phyloP scores from a whole-genome alignment of 1,140 invertebrate genomes.

The Lepeophtheirus salmonis region DNA sequence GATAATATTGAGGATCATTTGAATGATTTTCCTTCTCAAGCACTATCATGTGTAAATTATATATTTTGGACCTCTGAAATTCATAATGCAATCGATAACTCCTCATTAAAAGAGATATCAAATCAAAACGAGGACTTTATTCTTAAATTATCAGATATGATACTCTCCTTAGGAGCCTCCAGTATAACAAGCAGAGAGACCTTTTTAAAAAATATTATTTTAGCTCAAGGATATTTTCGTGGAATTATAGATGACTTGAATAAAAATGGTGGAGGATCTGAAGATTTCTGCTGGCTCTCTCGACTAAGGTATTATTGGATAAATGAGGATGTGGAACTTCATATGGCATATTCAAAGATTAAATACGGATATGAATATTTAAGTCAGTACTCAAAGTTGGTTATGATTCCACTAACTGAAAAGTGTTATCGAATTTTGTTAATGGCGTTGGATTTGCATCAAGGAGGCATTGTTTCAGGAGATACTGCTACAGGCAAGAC shows the following conservation, averaged over 20 bases:
- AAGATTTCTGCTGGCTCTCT: conserved; percentile 80
- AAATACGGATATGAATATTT: conserved; percentile 86
- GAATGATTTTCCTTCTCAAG: conserved; percentile 6
- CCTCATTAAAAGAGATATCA: conserved; percentile 20
- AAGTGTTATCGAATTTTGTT: conserved; percentile 76
- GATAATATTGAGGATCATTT: neutral
- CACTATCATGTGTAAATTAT: neutral
- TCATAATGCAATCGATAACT: conserved; percentile 1
- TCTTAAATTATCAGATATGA: neutral
- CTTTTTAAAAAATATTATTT: conserved; percentile 48
- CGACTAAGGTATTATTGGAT: conserved; percentile 86
- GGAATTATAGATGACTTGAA: conserved; percentile 59
- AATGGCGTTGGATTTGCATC: conserved; percentile 59
- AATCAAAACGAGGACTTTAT: conserved; percentile 6
- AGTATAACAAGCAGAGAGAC: neutral
- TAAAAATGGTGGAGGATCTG: conserved; percentile 38
- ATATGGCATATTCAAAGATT: conserved; percentile 80
- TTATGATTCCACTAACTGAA: conserved; percentile 73
- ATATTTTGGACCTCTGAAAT: conserved; percentile 6
- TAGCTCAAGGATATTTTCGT: conserved; percentile 74
- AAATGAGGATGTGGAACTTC: conserved; percentile 47
- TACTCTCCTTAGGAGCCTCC: neutral
- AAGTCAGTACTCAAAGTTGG: conserved; percentile 64
- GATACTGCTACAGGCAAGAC: conserved; percentile 89
- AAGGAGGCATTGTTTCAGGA: conserved; percentile 68